Conservation (phyloP, 2,113 vertebrate species). For the Deroptyus accipitrinus region DNA sequence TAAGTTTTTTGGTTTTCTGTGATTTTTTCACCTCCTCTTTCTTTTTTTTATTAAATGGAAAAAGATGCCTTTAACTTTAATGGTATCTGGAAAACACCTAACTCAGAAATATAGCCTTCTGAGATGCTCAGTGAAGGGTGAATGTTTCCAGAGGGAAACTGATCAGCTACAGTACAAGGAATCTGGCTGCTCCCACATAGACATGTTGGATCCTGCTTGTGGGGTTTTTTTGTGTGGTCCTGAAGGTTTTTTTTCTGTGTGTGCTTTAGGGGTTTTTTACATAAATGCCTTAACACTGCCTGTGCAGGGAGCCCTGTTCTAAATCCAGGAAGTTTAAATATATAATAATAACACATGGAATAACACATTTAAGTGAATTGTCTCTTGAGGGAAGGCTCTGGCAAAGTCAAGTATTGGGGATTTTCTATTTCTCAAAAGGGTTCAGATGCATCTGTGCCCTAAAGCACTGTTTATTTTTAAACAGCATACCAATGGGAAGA, state of each 20-base stretch:
- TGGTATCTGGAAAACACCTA: background rate
- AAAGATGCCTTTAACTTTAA: background rate
- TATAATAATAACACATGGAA: no score
- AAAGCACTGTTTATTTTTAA: background rate
- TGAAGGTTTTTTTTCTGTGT: rapidly evolving
- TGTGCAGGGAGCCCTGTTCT: background rate
- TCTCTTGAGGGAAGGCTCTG: background rate
- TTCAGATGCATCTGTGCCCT: background rate
- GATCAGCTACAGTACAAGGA: background rate
- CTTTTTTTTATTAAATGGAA: background rate
- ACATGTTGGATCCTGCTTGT: rapidly evolving
- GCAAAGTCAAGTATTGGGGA: background rate
- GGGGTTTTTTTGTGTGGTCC: background rate
- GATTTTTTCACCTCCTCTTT: background rate
- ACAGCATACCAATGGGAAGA: background rate
- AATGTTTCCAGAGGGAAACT: background rate
- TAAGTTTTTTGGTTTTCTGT: background rate
- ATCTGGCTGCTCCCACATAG: background rate
- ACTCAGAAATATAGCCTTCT: background rate
- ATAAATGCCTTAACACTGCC: background rate
- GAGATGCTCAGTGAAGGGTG: background rate
- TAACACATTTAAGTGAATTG: background rate
- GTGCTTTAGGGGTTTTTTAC: background rate
- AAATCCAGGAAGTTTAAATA: background rate
- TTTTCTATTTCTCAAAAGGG: background rate